These are phyloP conservation scores for Hylomyscus alleni DNA, from an alignment of 2,797 vertebrate species.

Conservation along the genomic window DNA sequence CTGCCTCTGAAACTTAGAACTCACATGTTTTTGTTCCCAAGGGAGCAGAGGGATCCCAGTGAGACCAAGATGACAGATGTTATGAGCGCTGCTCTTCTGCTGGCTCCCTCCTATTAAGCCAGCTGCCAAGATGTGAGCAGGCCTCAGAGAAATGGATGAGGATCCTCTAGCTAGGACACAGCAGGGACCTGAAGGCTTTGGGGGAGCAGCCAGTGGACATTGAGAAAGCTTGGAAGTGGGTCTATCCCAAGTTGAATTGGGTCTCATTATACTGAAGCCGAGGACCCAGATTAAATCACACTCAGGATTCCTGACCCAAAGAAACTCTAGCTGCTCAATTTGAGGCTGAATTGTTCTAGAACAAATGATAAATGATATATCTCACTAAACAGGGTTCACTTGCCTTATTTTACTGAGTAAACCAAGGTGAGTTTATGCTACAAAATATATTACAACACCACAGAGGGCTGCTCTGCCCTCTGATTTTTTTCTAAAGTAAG, in stretches of 20 bases:
- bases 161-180: not conserved
- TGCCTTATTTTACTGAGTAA: rapidly evolving
- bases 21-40: too few relatives aligned
- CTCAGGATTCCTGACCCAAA: not conserved
- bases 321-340: not conserved
- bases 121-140: not conserved
- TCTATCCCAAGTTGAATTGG: rapidly evolving
- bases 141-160: not conserved
- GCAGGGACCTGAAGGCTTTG: not conserved
- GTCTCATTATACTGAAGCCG: not conserved
- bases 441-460: not conserved
- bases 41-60: not conserved
- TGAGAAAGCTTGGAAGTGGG: not conserved
- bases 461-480: not conserved
- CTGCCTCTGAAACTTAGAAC: not conserved
- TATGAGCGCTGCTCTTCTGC: rapidly evolving
- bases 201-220: not conserved
- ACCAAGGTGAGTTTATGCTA: not conserved
- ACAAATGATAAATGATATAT: rapidly evolving
- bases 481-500: not conserved
- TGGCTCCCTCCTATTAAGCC: rapidly evolving
- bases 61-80: too few relatives aligned
- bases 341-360: rapidly evolving
- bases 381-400: rapidly evolving
- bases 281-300: not conserved